These are phyloP conservation scores for Dendroctonus valens DNA, from an alignment of 1,140 invertebrate species.

Conservation along the genomic window DNA sequence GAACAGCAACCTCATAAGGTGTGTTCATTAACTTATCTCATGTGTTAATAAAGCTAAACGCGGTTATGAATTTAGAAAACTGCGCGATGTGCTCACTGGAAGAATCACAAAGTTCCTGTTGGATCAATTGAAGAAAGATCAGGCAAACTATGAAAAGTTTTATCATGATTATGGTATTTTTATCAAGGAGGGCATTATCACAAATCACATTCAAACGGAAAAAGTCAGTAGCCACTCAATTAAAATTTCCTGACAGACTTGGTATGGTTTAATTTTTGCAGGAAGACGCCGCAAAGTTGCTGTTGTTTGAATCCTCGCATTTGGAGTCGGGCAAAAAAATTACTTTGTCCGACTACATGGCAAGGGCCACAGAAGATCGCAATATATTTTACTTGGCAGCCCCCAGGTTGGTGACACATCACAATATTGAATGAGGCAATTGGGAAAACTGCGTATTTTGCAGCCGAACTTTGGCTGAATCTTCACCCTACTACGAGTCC, in stretches of 20 bases:
- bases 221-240: conserved; percentile 61
- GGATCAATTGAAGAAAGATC: conserved; percentile 82
- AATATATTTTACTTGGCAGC: conserved; percentile 93
- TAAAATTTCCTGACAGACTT: conserved; percentile 9
- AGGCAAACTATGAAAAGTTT: conserved; percentile 79
- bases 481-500: conserved; percentile 93
- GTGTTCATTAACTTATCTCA: conserved; percentile 42
- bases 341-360: conserved; percentile 81
- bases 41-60: neutral
- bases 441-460: conserved; percentile 42
- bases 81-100: conserved; percentile 81
- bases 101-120: conserved; percentile 83
- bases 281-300: conserved; percentile 88
- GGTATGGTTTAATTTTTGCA: conserved; percentile 49
- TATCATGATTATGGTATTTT: conserved; percentile 92
- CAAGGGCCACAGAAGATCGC: conserved; percentile 67
- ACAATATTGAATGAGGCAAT: neutral
- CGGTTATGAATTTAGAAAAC: conserved; percentile 60
- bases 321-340: conserved; percentile 70
- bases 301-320: conserved; percentile 90
- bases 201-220: conserved; percentile 71
- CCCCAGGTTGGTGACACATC: conserved; percentile 67
- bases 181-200: conserved; percentile 93
- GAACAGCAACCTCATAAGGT: conserved; percentile 88
- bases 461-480: conserved; percentile 85